These are phyloP conservation scores for Drosophila imparisetae DNA, from an alignment of 2,888 invertebrate species.

Conservation along the genomic window DNA sequence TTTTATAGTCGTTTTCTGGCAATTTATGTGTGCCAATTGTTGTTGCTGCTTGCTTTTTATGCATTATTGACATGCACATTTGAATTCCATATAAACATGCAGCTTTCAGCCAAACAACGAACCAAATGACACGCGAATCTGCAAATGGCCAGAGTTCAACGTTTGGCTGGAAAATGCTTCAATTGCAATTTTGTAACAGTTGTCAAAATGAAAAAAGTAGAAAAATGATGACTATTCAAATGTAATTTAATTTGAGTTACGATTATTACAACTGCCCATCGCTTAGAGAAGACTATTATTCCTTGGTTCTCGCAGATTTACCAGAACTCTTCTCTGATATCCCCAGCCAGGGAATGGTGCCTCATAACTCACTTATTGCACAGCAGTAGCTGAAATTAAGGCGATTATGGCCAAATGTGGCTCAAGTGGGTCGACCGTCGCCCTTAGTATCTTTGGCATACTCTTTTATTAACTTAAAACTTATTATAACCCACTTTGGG, in stretches of 20 bases:
- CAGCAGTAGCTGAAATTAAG: background rate
- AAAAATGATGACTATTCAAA: background rate
- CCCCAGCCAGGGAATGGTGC: background rate
- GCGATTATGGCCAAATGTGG: background rate
- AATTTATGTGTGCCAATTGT: constrained; percentile 58
- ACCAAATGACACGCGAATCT: constrained; percentile 34
- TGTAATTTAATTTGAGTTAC: constrained; percentile 11
- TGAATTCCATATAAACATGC: constrained; percentile 46
- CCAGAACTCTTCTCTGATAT: background rate
- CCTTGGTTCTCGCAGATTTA: background rate
- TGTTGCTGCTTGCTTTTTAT: constrained; percentile 43
- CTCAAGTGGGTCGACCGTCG: background rate
- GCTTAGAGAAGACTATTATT: background rate
- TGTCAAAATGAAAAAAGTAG: background rate
- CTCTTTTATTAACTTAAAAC: background rate
- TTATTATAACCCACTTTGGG: background rate
- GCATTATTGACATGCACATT: constrained; percentile 70
- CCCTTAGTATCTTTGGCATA: background rate
- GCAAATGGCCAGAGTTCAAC: background rate
- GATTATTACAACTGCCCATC: background rate
- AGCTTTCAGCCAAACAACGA: constrained; percentile 1
- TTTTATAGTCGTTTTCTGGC: constrained; percentile 33
- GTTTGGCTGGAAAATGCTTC: background rate
- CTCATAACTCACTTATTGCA: background rate
- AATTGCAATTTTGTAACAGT: constrained; percentile 17